Percentiles rank a stretch among this genome's conserved stretches.
Conservation (phyloP, 2,888 invertebrate species). For the Scaeva pyrastri region DNA sequence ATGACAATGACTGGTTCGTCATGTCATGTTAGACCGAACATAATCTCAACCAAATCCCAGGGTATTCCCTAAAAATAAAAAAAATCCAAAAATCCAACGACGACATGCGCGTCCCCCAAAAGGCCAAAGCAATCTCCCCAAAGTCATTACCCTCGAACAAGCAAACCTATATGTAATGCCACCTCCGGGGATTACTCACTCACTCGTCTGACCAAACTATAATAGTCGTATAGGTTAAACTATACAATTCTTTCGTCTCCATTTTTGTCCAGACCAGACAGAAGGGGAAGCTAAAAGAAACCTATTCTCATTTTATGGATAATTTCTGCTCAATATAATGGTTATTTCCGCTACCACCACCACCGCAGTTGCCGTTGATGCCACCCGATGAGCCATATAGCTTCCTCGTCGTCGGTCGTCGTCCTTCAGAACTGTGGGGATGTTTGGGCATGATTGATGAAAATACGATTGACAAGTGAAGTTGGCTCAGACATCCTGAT, state of each 20-base stretch:
- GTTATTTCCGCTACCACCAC: background rate
- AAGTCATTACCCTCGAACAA: constrained; percentile 63
- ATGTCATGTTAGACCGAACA: constrained; percentile 68
- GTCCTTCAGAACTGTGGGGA: background rate
- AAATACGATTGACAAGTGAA: constrained; percentile 72
- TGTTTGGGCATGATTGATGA: constrained; percentile 67
- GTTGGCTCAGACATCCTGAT: constrained; percentile 32
- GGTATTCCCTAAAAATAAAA: constrained; percentile 46
- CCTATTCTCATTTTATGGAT: constrained; percentile 69
- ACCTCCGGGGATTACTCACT: constrained; percentile 54
- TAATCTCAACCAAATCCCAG: constrained; percentile 67
- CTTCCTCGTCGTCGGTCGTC: too few species aligned
- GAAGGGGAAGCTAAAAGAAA: constrained; percentile 24
- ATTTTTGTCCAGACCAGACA: too few species aligned
- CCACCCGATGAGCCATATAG: too few species aligned
- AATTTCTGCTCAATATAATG: constrained; percentile 58
- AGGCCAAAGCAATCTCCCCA: constrained; percentile 68
- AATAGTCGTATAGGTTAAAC: constrained; percentile 57
- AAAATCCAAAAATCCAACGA: constrained; percentile 20
- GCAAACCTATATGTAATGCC: background rate
- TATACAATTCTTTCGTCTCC: background rate
- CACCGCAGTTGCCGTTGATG: too few species aligned
- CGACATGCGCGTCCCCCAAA: constrained; percentile 3
- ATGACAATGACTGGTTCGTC: constrained; percentile 67
- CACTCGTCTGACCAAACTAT: constrained; percentile 58